phyloP scores from a whole-genome alignment of 2,888 invertebrate genomes.

The Latrodectus hesperus region DNA sequence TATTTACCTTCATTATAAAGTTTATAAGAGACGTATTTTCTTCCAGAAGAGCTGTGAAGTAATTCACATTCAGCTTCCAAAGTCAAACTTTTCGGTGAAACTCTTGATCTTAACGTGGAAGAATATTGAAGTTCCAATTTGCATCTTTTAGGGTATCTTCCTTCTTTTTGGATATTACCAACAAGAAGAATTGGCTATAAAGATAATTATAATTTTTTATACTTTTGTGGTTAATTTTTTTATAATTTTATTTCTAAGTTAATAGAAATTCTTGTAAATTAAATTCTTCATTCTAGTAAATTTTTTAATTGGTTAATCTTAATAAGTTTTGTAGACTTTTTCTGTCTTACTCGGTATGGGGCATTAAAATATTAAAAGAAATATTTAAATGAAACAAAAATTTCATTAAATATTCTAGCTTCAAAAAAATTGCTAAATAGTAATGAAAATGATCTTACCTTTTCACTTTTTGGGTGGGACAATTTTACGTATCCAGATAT shows the following conservation, averaged over 20 bases:
- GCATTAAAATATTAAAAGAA: too few relatives aligned
- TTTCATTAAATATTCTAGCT: too few relatives aligned
- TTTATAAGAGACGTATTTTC: constrained; percentile 11
- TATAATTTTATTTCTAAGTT: background rate
- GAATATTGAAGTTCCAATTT: constrained; percentile 34
- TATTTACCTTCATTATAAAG: constrained; percentile 40
- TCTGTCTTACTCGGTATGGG: too few relatives aligned
- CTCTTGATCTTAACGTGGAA: background rate
- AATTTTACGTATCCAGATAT: constrained; percentile 29
- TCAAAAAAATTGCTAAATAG: background rate
- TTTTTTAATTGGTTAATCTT: too few relatives aligned
- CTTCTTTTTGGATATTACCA: background rate
- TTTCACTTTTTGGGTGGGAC: constrained; percentile 14
- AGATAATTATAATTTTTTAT: background rate
- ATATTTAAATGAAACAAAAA: too few relatives aligned
- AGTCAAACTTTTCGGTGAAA: constrained; percentile 15
- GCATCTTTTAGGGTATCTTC: constrained; percentile 2
- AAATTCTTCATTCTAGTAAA: too few relatives aligned
- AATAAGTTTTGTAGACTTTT: too few relatives aligned
- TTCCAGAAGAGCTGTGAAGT: background rate
- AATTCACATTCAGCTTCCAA: constrained; percentile 28
- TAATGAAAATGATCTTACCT: constrained; percentile 32
- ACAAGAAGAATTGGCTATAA: constrained; percentile 36
- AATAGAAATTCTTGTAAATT: too few relatives aligned
- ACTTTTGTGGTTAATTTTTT: background rate